Percentiles rank a stretch among this genome's conserved stretches.
Evolutionary conservation across 2,113 vertebrate species (phyloP).

Genomic region (Erythrolamprus reginae): DNA sequence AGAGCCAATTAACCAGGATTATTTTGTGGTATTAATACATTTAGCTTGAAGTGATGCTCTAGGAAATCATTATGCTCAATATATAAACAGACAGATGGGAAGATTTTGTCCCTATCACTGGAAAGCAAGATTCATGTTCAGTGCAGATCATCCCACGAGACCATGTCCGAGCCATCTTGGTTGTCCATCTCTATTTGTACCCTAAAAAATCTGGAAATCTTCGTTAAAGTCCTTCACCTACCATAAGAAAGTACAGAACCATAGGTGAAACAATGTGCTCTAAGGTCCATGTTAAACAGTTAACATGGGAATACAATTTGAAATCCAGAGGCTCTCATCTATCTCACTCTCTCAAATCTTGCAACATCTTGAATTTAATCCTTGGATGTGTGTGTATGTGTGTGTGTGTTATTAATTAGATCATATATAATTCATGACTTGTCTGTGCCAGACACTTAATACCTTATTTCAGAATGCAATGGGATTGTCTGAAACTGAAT

Average conservation of each 20-base stretch:
- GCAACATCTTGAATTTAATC: background rate
- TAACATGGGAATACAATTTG: background rate
- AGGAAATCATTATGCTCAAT: background rate
- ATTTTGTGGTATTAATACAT: background rate
- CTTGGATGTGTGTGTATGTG: accelerated
- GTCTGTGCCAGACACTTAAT: background rate
- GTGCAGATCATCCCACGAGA: background rate
- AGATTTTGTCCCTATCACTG: background rate
- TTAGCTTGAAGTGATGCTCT: background rate
- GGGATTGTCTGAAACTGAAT: background rate
- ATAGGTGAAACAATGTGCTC: background rate
- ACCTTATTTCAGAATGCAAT: background rate
- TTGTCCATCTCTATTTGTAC: background rate
- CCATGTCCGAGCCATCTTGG: background rate
- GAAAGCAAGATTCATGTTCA: background rate
- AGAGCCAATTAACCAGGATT: background rate
- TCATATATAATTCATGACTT: background rate
- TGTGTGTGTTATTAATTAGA: background rate
- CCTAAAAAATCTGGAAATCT: background rate
- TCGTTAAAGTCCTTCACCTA: background rate
- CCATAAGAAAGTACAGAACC: background rate
- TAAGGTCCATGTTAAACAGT: background rate
- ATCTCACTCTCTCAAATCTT: background rate
- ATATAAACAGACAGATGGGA: background rate
- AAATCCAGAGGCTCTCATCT: background rate